phyloP scores from a whole-genome alignment of 1,140 invertebrate genomes.

The Drosophila nasuta region DNA sequence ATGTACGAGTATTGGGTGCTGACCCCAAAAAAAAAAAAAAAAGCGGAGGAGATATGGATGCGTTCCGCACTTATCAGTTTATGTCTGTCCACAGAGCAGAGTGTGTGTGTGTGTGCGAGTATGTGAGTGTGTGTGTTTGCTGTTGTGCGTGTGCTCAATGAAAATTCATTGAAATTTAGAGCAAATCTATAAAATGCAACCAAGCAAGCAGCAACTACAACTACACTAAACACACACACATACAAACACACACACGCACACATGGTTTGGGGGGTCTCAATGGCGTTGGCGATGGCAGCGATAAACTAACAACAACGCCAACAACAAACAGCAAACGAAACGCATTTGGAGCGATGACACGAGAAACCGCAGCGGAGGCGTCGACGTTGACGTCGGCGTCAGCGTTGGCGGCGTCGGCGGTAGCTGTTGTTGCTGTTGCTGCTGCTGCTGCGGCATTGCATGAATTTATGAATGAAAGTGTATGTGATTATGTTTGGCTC shows the following conservation, averaged over 20 bases:
- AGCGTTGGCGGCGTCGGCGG: conserved; percentile 20
- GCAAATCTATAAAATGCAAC: conserved; percentile 82
- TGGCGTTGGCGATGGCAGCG: conserved; percentile 53
- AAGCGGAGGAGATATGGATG: conserved; percentile 61
- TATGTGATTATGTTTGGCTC: conserved; percentile 41
- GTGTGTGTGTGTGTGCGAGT: conserved; percentile 24
- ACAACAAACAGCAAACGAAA: conserved; percentile 31
- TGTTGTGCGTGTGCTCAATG: conserved; percentile 67
- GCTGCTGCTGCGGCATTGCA: conserved; percentile 48
- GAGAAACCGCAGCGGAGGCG: conserved; percentile 47
- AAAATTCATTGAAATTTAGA: conserved; percentile 83
- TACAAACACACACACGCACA: conserved; percentile 10
- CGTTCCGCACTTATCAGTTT: conserved; percentile 70
- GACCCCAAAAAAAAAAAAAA: conserved; percentile 64
- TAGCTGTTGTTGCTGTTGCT: conserved; percentile 24
- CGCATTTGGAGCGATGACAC: conserved; percentile 58
- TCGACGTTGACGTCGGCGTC: conserved; percentile 22
- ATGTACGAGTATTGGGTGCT: conserved; percentile 60
- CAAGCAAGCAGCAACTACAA: conserved; percentile 58
- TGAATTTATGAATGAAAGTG: conserved; percentile 80
- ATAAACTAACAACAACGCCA: conserved; percentile 60
- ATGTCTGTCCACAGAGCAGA: conserved; percentile 10
- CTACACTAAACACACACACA: conserved; percentile 32
- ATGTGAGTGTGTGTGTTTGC: conserved; percentile 26
- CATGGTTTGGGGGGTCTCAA: conserved; percentile 42